A percentile compares a stretch with the other conserved stretches of the same genome.
phyloP scores from a whole-genome alignment of 2,113 vertebrate genomes.

The Setophaga coronata region DNA sequence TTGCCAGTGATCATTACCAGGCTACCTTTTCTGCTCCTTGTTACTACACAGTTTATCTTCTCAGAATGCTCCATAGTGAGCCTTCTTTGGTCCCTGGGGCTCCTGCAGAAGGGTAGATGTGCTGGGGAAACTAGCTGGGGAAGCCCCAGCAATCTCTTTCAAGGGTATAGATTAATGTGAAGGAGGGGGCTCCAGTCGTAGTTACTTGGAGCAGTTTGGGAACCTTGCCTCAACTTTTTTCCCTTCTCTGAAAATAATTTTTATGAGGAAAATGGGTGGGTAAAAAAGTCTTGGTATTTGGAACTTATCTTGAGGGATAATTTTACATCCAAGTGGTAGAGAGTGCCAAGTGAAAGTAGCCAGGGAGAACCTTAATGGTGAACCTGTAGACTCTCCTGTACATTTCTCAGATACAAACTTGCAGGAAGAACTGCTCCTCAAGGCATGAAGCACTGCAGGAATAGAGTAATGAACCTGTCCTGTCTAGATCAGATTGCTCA shows the following conservation, averaged over 20 bases:
- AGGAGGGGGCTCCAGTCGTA: neutral
- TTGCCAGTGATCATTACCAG: neutral
- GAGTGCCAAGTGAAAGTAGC: neutral
- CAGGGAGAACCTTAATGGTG: neutral
- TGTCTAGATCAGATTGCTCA: neutral
- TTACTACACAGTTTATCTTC: neutral
- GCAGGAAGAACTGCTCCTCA: neutral
- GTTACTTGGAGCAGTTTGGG: neutral
- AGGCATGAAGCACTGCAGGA: neutral
- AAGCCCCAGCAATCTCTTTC: neutral
- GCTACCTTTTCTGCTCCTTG: neutral
- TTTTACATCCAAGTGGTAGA: accelerated
- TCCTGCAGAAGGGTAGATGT: neutral
- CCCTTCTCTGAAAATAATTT: neutral
- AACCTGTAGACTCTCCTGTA: neutral
- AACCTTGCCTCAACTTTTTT: neutral
- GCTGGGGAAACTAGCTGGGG: neutral
- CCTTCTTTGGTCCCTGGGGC: neutral
- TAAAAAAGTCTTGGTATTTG: neutral
- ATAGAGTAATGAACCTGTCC: neutral
- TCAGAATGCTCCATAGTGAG: neutral
- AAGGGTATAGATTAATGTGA: neutral
- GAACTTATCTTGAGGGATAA: neutral
- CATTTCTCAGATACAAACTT: neutral
- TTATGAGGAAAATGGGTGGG: accelerated